Evolutionary conservation across 2,113 vertebrate species (phyloP).

Genomic region (Brienomyrus brachyistius): DNA sequence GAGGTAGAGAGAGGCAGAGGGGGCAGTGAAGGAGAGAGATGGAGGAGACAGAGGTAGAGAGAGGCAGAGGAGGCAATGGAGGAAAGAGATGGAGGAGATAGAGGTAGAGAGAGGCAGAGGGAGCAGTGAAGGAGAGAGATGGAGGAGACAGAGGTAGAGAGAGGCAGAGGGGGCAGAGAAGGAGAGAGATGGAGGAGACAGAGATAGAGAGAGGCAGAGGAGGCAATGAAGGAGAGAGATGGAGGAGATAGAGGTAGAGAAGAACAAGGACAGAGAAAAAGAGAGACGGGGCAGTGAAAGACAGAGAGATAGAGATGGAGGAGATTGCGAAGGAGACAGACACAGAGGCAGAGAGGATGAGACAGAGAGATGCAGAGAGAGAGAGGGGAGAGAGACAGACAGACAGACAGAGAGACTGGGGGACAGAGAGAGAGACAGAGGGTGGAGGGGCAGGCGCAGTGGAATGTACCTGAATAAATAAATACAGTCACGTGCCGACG

Average conservation of each 20-base stretch:
- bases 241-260: neutral
- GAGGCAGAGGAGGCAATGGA: neutral
- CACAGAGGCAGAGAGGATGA: constrained; percentile 30
- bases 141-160: neutral
- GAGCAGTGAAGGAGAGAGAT: neutral
- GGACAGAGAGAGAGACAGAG: neutral
- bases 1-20: neutral
- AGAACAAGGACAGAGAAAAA: neutral
- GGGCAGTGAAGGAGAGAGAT: neutral
- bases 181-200: neutral
- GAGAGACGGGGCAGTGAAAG: neutral
- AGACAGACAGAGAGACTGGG: neutral
- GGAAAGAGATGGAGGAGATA: neutral
- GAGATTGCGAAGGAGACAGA: neutral
- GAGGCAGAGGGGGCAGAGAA: neutral
- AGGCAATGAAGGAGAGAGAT: neutral
- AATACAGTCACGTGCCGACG: constrained; percentile 57
- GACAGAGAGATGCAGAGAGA: neutral
- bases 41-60: neutral
- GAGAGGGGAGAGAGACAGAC: neutral
- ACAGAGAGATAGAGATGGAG: neutral
- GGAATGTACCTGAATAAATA: constrained; percentile 54
- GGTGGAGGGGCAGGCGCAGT: constrained; percentile 34
- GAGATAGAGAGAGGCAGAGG: neutral
- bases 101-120: neutral